Evolutionary conservation across 2,888 invertebrate genomes (phyloP).

Genomic region (Drosophila merina): DNA sequence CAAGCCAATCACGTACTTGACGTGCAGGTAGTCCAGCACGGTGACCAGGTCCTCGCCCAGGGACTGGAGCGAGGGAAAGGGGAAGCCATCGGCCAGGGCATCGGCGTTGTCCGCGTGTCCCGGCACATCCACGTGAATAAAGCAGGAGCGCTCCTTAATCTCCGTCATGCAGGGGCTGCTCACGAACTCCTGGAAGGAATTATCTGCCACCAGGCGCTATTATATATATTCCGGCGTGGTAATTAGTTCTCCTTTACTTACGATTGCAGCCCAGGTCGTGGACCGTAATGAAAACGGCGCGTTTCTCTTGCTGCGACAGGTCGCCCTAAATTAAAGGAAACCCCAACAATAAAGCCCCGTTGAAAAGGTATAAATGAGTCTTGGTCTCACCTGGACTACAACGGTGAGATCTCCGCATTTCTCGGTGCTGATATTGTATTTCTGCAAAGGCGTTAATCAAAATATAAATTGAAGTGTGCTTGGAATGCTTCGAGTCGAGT

Average conservation of each 20-base stretch:
- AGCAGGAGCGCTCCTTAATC: slow-evolving; percentile 93
- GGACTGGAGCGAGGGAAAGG: slow-evolving; percentile 92
- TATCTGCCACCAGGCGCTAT: slow-evolving; percentile 85
- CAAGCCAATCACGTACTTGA: slow-evolving; percentile 92
- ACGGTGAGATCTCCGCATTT: slow-evolving; percentile 90
- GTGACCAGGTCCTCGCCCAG: slow-evolving; percentile 92
- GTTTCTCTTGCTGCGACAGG: slow-evolving; percentile 90
- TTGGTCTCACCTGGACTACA: slow-evolving; percentile 88
- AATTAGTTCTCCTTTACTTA: slow-evolving; percentile 83
- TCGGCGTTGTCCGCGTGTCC: slow-evolving; percentile 94
- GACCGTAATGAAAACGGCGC: slow-evolving; percentile 93
- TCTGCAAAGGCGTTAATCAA: slow-evolving; percentile 85
- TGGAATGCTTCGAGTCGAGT: slow-evolving; percentile 12
- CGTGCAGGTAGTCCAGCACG: slow-evolving; percentile 92
- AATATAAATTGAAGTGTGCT: slow-evolving; percentile 73
- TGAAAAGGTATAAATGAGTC: neutral
- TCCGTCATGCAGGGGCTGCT: slow-evolving; percentile 92
- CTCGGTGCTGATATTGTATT: slow-evolving; percentile 90
- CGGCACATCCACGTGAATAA: slow-evolving; percentile 93
- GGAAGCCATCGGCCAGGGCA: slow-evolving; percentile 89
- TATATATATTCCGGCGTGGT: slow-evolving; percentile 8
- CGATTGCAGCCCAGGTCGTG: slow-evolving; percentile 94
- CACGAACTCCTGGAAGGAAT: slow-evolving; percentile 92
- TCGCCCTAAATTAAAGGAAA: slow-evolving; percentile 87
- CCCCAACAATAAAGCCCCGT: neutral